phyloP scores from a whole-genome alignment of 2,113 vertebrate species.

The Gopherus flavomarginatus region DNA sequence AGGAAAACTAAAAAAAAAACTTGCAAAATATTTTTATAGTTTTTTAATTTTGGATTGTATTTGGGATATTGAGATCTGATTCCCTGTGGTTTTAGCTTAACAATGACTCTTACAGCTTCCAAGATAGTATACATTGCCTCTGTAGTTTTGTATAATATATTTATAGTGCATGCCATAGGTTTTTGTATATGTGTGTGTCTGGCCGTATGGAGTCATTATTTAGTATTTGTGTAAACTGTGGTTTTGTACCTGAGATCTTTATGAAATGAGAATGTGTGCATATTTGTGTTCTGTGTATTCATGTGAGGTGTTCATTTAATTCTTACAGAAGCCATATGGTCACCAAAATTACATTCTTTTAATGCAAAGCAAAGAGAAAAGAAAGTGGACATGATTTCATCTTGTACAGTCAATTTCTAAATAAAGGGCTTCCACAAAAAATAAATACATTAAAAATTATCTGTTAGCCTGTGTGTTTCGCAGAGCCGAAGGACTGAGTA shows the following conservation, averaged over 20 bases:
- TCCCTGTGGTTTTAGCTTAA: neutral
- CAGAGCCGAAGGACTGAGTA: neutral
- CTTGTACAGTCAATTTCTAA: neutral
- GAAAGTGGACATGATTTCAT: neutral
- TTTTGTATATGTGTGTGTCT: neutral
- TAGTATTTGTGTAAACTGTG: neutral
- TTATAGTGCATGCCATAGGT: neutral
- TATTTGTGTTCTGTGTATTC: conserved; percentile 14
- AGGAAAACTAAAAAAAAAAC: neutral
- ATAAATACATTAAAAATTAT: neutral
- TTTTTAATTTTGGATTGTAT: neutral
- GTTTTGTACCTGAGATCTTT: neutral
- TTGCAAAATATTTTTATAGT: rapidly evolving
- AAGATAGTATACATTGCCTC: neutral
- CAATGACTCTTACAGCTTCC: neutral
- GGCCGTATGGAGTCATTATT: conserved; percentile 5
- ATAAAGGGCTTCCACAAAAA: conserved; percentile 18
- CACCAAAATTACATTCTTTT: neutral
- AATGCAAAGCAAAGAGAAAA: conserved; percentile 27
- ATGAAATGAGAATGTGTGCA: neutral
- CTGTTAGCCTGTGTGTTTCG: neutral
- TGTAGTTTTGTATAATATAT: neutral
- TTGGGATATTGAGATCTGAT: neutral
- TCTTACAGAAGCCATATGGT: neutral
- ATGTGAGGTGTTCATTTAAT: conserved; percentile 7